Base-by-base conservation (phyloP, 1,140 invertebrate species). In the Drosophila mauritiana region DNA sequence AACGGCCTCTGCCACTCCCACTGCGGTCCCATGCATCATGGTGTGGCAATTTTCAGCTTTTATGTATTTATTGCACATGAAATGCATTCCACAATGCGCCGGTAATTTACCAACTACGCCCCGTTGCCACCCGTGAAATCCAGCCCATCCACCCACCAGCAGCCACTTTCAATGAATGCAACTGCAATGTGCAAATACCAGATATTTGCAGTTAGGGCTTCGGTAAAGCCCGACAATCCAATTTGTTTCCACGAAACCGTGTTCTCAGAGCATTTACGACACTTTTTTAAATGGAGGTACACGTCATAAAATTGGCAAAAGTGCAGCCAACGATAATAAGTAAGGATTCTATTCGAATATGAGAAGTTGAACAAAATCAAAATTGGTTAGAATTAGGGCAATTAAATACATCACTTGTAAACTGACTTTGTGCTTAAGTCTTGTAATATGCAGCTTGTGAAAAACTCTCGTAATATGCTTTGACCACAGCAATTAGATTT, bases 11-110 rank as follows among this genome's bases (percentile, higher is more conserved):
- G 20, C 37, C 59, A 20, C 64, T 25, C 36, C 20, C 37, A 20
- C 55, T 34, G 42, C 12, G 45, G 17, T 49, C 10, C 10, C 46
- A 31, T 52, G 58, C 70, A 55, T 64, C 54, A 43, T 57, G 73
- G 46, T 75, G 73, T 75, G 73, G 73, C 62, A 77, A 61, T 68
- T 77, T 77, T 67, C 61, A 52, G 49, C 55, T 43, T 68, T 48
- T 58, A 57, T 69, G 74, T 77, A 69, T 77, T 77, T 77, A 70
- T 77, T 78, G 74, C 74, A 76, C 72, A 76, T 76, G 73, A 76
- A 76, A 76, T 76, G 73, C 54, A 78, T 70, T 56, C 34, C 73
- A 78, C 64, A 78, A 78, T 78, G 63, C 74, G 55, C 39, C 40
- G 64, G 75, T 78, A 78, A 78, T 78, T 77, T 70, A 43, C 64